Percentiles rank a stretch among this genome's conserved stretches.
phyloP scores from a whole-genome alignment of 2,113 vertebrate species.

The Scortum barcoo region DNA sequence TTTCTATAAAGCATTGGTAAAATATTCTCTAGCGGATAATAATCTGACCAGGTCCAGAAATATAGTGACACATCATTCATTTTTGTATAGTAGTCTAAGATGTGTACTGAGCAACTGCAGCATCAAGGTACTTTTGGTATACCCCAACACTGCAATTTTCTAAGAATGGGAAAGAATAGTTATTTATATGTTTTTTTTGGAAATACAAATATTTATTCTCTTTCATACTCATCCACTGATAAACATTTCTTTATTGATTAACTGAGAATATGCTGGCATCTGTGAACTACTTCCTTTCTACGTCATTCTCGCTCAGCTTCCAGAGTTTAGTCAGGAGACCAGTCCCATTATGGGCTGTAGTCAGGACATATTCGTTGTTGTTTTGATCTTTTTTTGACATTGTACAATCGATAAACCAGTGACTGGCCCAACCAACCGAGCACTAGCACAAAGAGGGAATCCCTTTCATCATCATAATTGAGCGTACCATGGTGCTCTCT shows the following conservation, averaged over 20 bases:
- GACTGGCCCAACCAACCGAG: slow-evolving; percentile 86
- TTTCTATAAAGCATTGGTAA: not conserved
- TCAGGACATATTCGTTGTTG: slow-evolving; percentile 87
- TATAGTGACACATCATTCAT: too few relatives aligned
- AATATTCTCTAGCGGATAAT: too few relatives aligned
- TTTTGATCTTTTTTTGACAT: slow-evolving; percentile 80
- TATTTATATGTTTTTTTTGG: too few relatives aligned
- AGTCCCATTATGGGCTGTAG: slow-evolving; percentile 80
- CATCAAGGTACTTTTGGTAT: too few relatives aligned
- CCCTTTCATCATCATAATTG: slow-evolving; percentile 76
- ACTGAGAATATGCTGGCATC: slow-evolving; percentile 4
- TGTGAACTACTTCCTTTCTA: slow-evolving; percentile 85
- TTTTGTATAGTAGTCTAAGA: too few relatives aligned
- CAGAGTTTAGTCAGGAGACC: slow-evolving; percentile 77
- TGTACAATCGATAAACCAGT: slow-evolving; percentile 81
- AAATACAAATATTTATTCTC: not conserved
- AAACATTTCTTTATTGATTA: not conserved
- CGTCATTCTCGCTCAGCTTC: slow-evolving; percentile 81
- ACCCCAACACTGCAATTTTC: too few relatives aligned
- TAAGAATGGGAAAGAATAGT: too few relatives aligned
- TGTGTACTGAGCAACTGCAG: too few relatives aligned
- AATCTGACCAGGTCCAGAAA: too few relatives aligned
- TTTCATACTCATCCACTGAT: not conserved
- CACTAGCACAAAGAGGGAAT: slow-evolving; percentile 86
- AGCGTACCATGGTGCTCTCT: slow-evolving; percentile 86